Conservation (phyloP, 2,888 invertebrate genomes). For the Catocala sponsa region DNA sequence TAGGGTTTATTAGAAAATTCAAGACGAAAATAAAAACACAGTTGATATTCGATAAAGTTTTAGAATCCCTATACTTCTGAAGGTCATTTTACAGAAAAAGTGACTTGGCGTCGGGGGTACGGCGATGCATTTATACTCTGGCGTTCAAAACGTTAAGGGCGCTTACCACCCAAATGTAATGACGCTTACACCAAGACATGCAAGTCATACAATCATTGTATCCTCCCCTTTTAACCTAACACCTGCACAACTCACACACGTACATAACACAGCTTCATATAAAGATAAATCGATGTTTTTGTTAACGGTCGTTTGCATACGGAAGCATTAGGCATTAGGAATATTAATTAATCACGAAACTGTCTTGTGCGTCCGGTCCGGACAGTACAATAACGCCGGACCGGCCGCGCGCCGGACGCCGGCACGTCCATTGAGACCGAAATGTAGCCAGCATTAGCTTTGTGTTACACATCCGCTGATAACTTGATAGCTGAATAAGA, state of each 20-base stretch:
- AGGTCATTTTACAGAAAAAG: too few species aligned
- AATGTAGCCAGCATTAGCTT: constrained; percentile 38
- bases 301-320: constrained; percentile 29
- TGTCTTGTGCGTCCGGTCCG: constrained; percentile 45
- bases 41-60: too few species aligned
- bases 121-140: too few species aligned
- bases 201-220: too few species aligned
- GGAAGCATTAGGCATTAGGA: constrained; percentile 49
- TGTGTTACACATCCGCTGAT: constrained; percentile 24
- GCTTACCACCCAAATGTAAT: too few species aligned
- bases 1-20: too few species aligned
- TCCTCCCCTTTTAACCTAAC: neutral
- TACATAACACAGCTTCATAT: constrained; percentile 11
- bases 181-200: too few species aligned
- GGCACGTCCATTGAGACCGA: constrained; percentile 39
- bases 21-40: too few species aligned
- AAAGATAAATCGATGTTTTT: constrained; percentile 29
- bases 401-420: constrained; percentile 19
- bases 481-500: constrained; percentile 18
- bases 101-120: too few species aligned
- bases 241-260: neutral
- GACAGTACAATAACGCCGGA: constrained; percentile 33
- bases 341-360: constrained; percentile 50
- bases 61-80: too few species aligned
- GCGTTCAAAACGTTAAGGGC: too few species aligned